These are phyloP conservation scores for Globia sparganii DNA, from an alignment of 2,888 invertebrate genomes.

Conservation along the genomic window DNA sequence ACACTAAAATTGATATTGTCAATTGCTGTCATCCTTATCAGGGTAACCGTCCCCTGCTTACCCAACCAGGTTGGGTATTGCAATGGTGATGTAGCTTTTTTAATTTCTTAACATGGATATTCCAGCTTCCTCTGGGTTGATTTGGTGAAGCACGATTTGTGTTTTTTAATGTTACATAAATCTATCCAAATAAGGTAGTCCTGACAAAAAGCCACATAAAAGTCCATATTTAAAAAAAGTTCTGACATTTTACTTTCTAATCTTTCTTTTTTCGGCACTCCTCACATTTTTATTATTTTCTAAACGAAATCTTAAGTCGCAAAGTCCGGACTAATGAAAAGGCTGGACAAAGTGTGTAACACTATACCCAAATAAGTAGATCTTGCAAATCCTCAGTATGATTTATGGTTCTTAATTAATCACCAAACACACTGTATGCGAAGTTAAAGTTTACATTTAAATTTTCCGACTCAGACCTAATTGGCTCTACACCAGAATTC, in stretches of 20 bases:
- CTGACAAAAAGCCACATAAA: not conserved
- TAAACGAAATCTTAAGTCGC: not conserved
- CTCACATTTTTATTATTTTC: not conserved
- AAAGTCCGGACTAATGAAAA: not conserved
- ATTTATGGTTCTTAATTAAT: constrained; percentile 7
- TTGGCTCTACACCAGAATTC: constrained; percentile 40
- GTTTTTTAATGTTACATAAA: not conserved
- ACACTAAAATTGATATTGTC: not conserved
- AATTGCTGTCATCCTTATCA: not conserved
- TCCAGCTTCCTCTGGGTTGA: not conserved
- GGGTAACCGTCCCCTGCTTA: not conserved
- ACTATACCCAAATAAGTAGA: not conserved
- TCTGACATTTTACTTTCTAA: not conserved
- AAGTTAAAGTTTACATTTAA: constrained; percentile 28
- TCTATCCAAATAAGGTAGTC: not conserved
- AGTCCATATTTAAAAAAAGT: not conserved
- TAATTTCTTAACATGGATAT: not conserved
- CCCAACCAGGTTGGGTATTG: not conserved
- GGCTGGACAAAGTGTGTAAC: not conserved
- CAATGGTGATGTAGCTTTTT: not conserved
- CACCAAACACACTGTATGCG: constrained; percentile 5
- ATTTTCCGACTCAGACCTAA: constrained; percentile 26
- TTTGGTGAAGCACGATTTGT: not conserved
- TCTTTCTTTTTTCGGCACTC: not conserved
- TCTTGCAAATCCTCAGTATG: not conserved